Base-by-base conservation (phyloP, 2,113 vertebrate species). In the Amphilophus citrinellus region DNA sequence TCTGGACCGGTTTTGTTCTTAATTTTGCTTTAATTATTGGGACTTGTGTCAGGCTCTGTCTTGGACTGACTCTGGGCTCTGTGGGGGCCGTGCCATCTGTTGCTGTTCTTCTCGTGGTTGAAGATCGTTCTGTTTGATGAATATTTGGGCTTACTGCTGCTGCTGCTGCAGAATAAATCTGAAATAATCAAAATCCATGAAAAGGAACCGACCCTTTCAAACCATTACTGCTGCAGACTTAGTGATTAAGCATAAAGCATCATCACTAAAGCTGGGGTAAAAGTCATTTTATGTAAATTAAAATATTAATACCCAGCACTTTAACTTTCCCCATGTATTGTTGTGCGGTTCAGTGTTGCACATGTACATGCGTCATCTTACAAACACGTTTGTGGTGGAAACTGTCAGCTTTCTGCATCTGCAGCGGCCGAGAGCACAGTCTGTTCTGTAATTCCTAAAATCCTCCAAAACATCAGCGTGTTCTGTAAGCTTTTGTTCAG, bases 401-500 rank as follows among this genome's bases (percentile, higher is more conserved):
- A 75, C 7, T 61, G 66, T 14, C 85, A 82, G 82, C 53, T 80
- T 84, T 77, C 56, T 79, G 68, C 57, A 44, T 85, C 56, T 85
- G 76, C 79, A 66, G 80, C 2, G 10, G 63, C 14, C 86, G 78
- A 87, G 80, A 82, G 68, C 50, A 24, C 77, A 65, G 61, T 87
- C 83, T 88, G 84, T 65, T 87, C 79, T 88, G 86, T 79, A 62
- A 90, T 87, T 87, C 47, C 63, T 86, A 37, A 80, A 85, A 87
- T 73, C 85, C 79, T 81, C 75, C 75, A 39, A 50, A 85, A 88
- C 85, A 84, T 88, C 85, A 76, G 63, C 77, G 78, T 82, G 76
- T 85, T 90, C 88, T 84, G 87, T 79, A 77, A 71, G 90, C 92
- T 94, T 93, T 91, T 92, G 89, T 91, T 86, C 42, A n/a, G 83